Conservation (phyloP, 2,797 vertebrate genomes). For the Poecilia gillii region DNA sequence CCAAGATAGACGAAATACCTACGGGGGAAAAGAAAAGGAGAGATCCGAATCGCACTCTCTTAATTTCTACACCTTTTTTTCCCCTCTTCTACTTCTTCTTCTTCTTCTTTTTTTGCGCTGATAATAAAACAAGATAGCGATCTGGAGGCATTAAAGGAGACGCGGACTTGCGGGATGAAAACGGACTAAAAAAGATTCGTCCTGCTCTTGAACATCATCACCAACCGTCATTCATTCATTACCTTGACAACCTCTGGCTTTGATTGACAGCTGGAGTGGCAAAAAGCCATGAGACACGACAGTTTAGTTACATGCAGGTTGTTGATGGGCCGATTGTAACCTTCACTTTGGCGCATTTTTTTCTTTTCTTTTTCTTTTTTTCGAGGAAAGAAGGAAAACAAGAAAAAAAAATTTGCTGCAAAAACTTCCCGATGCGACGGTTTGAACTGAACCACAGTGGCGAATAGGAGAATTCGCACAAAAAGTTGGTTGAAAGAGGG, state of each 20-base stretch:
- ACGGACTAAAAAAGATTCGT: conserved; percentile 94
- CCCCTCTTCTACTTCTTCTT: conserved; percentile 58
- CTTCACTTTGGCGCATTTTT: conserved; percentile 93
- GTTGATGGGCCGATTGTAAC: conserved; percentile 98
- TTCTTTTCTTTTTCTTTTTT: conserved; percentile 73
- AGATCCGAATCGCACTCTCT: conserved; percentile 87
- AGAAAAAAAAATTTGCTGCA: conserved; percentile 78
- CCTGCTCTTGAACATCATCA: conserved; percentile 96
- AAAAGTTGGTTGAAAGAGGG: conserved; percentile 85
- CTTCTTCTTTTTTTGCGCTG: conserved; percentile 67
- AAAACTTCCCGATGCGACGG: conserved; percentile 86
- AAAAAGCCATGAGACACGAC: conserved; percentile 99
- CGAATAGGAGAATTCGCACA: conserved; percentile 90
- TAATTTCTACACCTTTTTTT: conserved; percentile 78
- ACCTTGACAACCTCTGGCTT: conserved; percentile 99
- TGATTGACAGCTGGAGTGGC: conserved; percentile 99
- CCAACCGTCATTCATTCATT: conserved; percentile 99
- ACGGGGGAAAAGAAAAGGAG: conserved; percentile 78
- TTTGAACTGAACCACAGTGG: conserved; percentile 83
- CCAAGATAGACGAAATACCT: conserved; percentile 88
- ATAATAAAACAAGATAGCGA: conserved; percentile 88
- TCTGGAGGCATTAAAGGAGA: conserved; percentile 90
- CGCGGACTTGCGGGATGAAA: conserved; percentile 95
- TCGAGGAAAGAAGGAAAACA: conserved; percentile 82
- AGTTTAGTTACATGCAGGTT: conserved; percentile 99